Evolutionary conservation across 2,888 invertebrate species (phyloP).

Genomic region (Dicroscelio sp.): DNA sequence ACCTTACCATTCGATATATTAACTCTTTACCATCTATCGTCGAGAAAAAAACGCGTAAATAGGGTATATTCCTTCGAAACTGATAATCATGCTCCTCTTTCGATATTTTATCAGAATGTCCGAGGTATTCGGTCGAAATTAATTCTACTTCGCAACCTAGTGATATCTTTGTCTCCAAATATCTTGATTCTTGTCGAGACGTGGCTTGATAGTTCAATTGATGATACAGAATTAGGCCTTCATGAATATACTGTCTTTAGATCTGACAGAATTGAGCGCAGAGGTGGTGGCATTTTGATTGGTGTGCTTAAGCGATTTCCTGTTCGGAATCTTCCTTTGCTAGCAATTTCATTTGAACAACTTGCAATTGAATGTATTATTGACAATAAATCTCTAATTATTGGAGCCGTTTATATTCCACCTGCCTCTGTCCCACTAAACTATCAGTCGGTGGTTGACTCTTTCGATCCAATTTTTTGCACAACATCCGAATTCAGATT

Average conservation of each 20-base stretch:
- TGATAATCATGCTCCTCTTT: too few species aligned
- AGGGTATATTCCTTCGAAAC: too few species aligned
- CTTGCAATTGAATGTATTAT: background rate
- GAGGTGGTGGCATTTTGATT: conserved; percentile 3
- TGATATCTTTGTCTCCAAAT: too few species aligned
- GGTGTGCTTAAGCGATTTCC: background rate
- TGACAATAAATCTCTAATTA: background rate
- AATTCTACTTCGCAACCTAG: too few species aligned
- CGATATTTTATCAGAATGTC: too few species aligned
- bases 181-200: too few species aligned
- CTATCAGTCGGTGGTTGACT: too few species aligned
- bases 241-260: background rate
- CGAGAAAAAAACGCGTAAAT: too few species aligned
- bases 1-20: too few species aligned
- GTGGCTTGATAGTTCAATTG: background rate
- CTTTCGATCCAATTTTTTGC: background rate
- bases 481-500: background rate
- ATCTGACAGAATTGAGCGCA: background rate
- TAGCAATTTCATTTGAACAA: background rate
- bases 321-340: background rate
- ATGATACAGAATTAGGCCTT: background rate
- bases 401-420: background rate
- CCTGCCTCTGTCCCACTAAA: background rate
- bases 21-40: too few species aligned
- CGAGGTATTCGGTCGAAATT: too few species aligned